Conservation (phyloP, 2,888 invertebrate genomes). For the Parasteatoda lunata region DNA sequence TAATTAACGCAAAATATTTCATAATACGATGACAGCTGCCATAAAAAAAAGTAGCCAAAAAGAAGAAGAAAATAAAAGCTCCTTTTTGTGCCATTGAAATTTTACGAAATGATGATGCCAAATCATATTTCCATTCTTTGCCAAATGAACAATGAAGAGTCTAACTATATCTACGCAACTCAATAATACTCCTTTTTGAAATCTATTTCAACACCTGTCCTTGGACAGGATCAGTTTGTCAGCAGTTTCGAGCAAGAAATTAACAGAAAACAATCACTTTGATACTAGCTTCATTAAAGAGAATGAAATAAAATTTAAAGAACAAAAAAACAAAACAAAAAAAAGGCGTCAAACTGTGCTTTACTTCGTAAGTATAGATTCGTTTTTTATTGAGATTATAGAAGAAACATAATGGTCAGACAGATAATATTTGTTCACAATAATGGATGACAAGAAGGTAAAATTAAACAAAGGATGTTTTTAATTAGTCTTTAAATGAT, state of each 20-base stretch:
- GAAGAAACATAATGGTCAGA: too few species aligned
- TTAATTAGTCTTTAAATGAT: too few species aligned
- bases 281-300: too few species aligned
- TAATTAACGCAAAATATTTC: background rate
- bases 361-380: too few species aligned
- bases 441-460: too few species aligned
- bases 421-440: too few species aligned
- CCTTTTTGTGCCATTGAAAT: background rate
- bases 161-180: conserved; percentile 1
- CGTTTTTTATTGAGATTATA: too few species aligned
- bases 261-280: too few species aligned
- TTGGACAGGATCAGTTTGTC: background rate
- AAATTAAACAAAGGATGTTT: too few species aligned
- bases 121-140: conserved; percentile 1
- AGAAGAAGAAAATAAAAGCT: background rate
- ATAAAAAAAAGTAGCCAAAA: background rate
- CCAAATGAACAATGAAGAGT: background rate
- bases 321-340: too few species aligned
- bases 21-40: background rate
- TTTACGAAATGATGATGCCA: background rate
- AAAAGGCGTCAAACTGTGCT: too few species aligned
- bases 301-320: too few species aligned
- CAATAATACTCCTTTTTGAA: background rate
- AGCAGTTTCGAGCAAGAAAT: background rate
- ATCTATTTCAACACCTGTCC: background rate